Evolutionary conservation across 1,140 invertebrate genomes (phyloP), one percentile per base, ranked within the genome.

Genomic region (Solenopsis fugax): DNA sequence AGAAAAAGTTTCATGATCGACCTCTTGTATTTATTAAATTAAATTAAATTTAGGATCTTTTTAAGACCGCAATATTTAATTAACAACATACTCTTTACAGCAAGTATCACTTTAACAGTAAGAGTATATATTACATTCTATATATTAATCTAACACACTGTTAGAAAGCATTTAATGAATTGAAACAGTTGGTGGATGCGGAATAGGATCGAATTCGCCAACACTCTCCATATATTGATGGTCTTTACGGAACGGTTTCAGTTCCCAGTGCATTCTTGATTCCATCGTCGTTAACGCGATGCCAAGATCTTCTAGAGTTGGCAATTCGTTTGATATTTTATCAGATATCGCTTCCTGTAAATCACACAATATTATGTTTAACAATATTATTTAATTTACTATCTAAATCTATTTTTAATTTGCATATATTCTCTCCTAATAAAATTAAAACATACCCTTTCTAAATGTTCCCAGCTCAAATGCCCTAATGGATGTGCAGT

Each of bases 261-360:
- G 91, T 93, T 98, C 97, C 97, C 97, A 98, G 6, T 97, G 96
- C 13, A 97, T 96, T 94, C 97, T 96, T 67, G 97, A 96, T 94
- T 98, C 98, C 94, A 99, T 96, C 1, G 95, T 87, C 0, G 97
- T 98, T 56, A 98, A 95, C 62, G 94, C 95, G 0, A 99, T 96
- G 60, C 98, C 98, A 86, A 99, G 96, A 96, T 99, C 98, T 93
- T 98, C 98, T 62, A 99, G 94, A 0, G 97, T 98, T 24, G 97
- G 98, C 41, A 98, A 92, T 21, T 96, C 96, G 21, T 93, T 91
- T 4, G 96, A 89, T 10, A 97, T 94, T 21, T 94, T 93, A 94
- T 99, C 98, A 52, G 96, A 97, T 3, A 97, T 96, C 89, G 96
- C 96, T 94, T 99, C 98, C 96, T 98, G 94, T 24, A 93, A 91